Evolutionary conservation across 2,113 vertebrate species (phyloP).

Genomic region (Pardalotus punctatus): DNA sequence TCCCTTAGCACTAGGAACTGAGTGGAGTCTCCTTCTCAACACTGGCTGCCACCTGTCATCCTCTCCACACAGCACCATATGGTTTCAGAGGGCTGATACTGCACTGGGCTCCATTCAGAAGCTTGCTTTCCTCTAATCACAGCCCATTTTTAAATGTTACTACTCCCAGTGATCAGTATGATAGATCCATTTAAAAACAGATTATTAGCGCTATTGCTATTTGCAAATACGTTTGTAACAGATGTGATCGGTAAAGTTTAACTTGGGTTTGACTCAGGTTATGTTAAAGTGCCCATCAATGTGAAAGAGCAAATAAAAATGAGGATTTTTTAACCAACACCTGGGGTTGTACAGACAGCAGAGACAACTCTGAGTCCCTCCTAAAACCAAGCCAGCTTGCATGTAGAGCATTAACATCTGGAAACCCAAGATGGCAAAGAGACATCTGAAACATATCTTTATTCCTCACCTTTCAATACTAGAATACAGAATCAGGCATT

Average conservation of each 20-base stretch:
- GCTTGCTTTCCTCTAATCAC: neutral
- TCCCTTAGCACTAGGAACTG: neutral
- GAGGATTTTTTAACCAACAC: neutral
- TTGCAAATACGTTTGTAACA: neutral
- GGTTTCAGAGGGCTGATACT: neutral
- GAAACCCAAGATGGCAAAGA: neutral
- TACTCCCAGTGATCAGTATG: neutral
- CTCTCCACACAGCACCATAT: slow-evolving; percentile 8
- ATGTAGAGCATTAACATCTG: neutral
- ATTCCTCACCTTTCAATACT: neutral
- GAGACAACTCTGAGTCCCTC: neutral
- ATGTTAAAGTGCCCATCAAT: neutral
- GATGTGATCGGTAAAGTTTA: neutral
- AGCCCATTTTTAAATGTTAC: neutral
- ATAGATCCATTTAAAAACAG: neutral
- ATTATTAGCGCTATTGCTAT: neutral
- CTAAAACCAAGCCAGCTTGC: neutral
- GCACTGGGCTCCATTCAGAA: neutral
- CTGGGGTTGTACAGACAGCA: neutral
- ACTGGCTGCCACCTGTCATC: neutral
- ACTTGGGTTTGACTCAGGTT: neutral
- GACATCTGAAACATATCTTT: neutral
- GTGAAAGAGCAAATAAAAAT: neutral
- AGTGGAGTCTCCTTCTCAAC: slow-evolving; percentile 1
- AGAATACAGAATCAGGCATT: neutral